Base-by-base conservation (phyloP, 2,888 invertebrate species). In the Stegana nigrithorax region DNA sequence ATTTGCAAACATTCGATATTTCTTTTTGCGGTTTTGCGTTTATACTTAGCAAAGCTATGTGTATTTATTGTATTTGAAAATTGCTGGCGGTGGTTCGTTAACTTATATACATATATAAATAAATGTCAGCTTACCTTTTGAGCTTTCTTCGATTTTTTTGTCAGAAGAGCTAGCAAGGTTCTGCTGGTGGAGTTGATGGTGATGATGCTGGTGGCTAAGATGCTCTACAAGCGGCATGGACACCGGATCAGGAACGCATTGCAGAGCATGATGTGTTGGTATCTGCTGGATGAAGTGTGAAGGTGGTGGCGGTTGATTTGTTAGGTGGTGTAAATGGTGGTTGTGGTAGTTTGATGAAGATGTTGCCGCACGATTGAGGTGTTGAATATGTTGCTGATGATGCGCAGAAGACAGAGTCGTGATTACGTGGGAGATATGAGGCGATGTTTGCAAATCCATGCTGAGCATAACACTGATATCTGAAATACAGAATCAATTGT, bases 381-480 rank as follows among this genome's bases (percentile, higher is more conserved):
- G 29, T n/a, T n/a, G n/a, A n/a, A n/a, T n/a, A n/a, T n/a, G n/a
- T n/a, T n/a, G n/a, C n/a, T n/a, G n/a, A n/a, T 47, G 47, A 5
- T 67, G 14, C 58, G 62, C 64, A 67, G 80, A 74, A 68, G 80
- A 71, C 67, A 80, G 67, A 72, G 81, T 62, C 68, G 82, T 64
- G 70, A 82, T 67, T 66, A 73, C 78, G 73, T 81, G 82, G 73
- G 75, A 79, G 64, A 82, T 75, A 77, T 82, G 82, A 68, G 84
- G 67, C 65, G 83, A 70, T 65, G 83, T 75, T 69, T 83, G 84
- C 71, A 84, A 75, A 75, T 84, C 84, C 84, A 84, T 84, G 66
- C 76, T 83, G 71, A 82, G 77, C 83, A 83, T 82, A 78, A 74
- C 80, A 70, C 65, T 53, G 68, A 63, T 50, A 64, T 59, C 78